Evolutionary conservation across 2,113 vertebrate species (phyloP), one percentile per base, ranked within the genome.

Genomic region (Helogale parvula): DNA sequence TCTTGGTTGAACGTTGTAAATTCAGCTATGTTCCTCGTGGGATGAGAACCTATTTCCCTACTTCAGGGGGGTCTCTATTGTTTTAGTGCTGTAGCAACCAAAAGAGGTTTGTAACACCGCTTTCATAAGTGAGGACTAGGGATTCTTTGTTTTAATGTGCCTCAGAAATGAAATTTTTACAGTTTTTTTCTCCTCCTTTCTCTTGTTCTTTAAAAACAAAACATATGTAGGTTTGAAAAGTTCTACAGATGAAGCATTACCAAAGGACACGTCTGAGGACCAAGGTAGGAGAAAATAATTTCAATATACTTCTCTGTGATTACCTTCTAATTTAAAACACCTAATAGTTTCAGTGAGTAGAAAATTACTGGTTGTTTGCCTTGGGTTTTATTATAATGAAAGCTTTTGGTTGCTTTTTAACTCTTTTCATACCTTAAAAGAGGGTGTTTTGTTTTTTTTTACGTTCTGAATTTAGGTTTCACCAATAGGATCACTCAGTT

Each of bases 191-290:
- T 60, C 31, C 68, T 63, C n/a, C 23, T 50, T 88, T 90, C 83
- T 93, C 23, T 76, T 74, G 47, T 96, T 95, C n/a, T 80, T 95
- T 69, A 83, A 98, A 97, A 95, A 94, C 83, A 95, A 97, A 97
- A 93, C 38, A 25, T 25, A 25, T 25, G 74, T 96, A 99, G 98
- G 94, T 97, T 96, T 96, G 97, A 98, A 98, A 98, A 98, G 72
- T 97, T 93, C 97, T 95, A 38, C 91, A 91, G 96, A 97, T 93
- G 98, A 98, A 98, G 89, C 8, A 33, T 98, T 98, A 98, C 98
- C 98, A 98, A 99, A 99, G 98, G 98, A 99, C 45, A 92, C 97
- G 93, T 97, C 98, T 97, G 92, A 98, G 96, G 99, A 99, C 97
- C 94, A 98, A 99, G 98, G 99, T 99, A 99, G 98, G 98, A 97